A percentile compares a stretch with the other conserved stretches of the same genome.
Conservation (phyloP, 2,797 vertebrate species). For the Danionella dracula region DNA sequence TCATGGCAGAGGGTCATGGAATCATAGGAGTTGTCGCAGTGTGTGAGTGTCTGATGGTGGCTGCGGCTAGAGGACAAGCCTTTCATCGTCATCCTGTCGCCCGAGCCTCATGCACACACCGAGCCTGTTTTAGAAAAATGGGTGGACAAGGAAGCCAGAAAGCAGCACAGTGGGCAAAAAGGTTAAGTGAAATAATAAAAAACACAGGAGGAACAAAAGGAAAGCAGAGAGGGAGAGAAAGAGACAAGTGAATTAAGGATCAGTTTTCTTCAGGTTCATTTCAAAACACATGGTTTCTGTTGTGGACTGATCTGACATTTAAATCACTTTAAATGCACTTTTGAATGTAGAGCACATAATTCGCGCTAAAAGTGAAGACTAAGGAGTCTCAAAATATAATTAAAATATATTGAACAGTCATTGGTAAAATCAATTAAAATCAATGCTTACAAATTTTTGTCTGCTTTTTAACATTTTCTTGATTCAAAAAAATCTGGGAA, state of each 20-base stretch:
- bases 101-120: slow-evolving; percentile 69
- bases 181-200: not conserved
- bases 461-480: too few relatives aligned
- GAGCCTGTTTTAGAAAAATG: slow-evolving; percentile 22
- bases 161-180: not conserved
- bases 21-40: slow-evolving; percentile 87
- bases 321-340: too few relatives aligned
- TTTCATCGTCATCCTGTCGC: slow-evolving; percentile 79
- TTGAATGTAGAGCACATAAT: too few relatives aligned
- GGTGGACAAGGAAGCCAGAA: not conserved
- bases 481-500: too few relatives aligned
- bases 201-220: slow-evolving; percentile 7
- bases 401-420: too few relatives aligned
- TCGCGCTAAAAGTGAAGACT: too few relatives aligned
- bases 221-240: slow-evolving; percentile 8
- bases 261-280: too few relatives aligned
- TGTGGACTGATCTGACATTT: too few relatives aligned
- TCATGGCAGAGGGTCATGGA: slow-evolving; percentile 82
- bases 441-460: too few relatives aligned
- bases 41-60: slow-evolving; percentile 86
- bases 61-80: slow-evolving; percentile 92
- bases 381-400: too few relatives aligned
- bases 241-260: not conserved
- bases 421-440: too few relatives aligned
- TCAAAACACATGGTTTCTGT: too few relatives aligned